Evolutionary conservation across 2,888 invertebrate genomes (phyloP), one percentile per base, ranked within the genome.

Genomic region (Nomada fucata): DNA sequence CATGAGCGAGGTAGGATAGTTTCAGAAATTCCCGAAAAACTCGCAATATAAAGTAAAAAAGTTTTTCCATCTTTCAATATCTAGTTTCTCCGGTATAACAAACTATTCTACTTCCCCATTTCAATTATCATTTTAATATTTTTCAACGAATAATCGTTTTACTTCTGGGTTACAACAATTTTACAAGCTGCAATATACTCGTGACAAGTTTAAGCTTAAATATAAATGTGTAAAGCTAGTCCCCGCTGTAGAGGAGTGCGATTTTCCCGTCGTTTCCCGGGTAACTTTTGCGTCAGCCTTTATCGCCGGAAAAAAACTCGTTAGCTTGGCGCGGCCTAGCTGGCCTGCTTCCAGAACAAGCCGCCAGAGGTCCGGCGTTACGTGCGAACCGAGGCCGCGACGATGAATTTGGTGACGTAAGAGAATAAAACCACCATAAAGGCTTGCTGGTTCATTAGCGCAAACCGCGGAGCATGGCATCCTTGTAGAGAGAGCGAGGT

Each of bases 401-500:
- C 76, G 82, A 84, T 82, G 86, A 82, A 83, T 84, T 77, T 70
- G 76, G 83, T 89, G 89, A 89, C 89, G 89, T 88, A 89, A 87
- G 88, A 83, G 86, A 88, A 90, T 86, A 89, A 91, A 90, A 88
- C 84, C 89, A 88, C 85, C 86, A 84, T 88, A 88, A 90, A 89
- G 87, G 77, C 86, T 84, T 83, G 89, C 83, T 82, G 91, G 85
- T 88, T 91, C 90, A 90, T 90, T 90, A 90, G 85, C 86, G 87
- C 79, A 79, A 81, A 83, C 88, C 87, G 69, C 77, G 85, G 65
- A 85, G 80, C 83, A 86, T 83, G 73, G 82, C 80, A 85, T 85
- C 81, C 81, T 79, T 77, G 73, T 64, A 60, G 81, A 68, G 81
- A 64, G 73, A 75, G 71, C 69, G 81, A 81, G 76, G 75, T 76